Base-by-base conservation (phyloP, 30 jellyfish, hydroid and myxozoan genomes). In the Hydractinia symbiolongicarpus region DNA sequence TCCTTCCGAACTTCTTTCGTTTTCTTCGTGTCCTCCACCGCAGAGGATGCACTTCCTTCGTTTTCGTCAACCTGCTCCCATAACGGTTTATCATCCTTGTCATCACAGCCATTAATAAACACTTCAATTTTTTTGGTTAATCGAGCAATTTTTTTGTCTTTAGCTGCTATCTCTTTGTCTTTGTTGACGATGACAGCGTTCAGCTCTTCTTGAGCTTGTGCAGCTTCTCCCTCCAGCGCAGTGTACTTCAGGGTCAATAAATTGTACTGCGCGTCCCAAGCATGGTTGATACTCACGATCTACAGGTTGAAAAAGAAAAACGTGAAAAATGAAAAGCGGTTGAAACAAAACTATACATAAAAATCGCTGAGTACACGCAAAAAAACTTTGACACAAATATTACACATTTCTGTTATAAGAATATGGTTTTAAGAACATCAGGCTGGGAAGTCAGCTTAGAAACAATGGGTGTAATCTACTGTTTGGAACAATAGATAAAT, bases 251-350 rank as follows among this genome's bases (percentile, higher is more conserved):
- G 69, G 54, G 15, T 16, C 14, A 50, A 5, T 19, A 13, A 5
- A 5, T 74, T 53, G 60, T 82, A 86, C 15, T 82, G 95, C 5
- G 83, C 83, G 17, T 86, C 95, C 90, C 89, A 82, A 10, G 86
- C 84, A 50, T 80, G 89, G 79, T 86, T 86, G 16, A 82, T 87
- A 9, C 64, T 76, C 13, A 86, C 68, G 53, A 86, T 55, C 95
- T 86, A 30, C 44, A 66, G 13, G 60, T 57, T 0, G 55, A 5
- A 49, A 5, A 4, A 67, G 9, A 67, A 4, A 67, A 67, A 30
- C 44, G 44, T 30, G n/a, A 66, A 19, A 6, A 66, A 8, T 6
- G 49, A 66, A 66, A 2, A 66, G 10, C 4, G 21, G 76, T 66
- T 66, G 1, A 2, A 66, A 66, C 15, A 4, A 66, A 19, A 19